Conservation (phyloP, 2,888 invertebrate species). For the Desoria tigrina region DNA sequence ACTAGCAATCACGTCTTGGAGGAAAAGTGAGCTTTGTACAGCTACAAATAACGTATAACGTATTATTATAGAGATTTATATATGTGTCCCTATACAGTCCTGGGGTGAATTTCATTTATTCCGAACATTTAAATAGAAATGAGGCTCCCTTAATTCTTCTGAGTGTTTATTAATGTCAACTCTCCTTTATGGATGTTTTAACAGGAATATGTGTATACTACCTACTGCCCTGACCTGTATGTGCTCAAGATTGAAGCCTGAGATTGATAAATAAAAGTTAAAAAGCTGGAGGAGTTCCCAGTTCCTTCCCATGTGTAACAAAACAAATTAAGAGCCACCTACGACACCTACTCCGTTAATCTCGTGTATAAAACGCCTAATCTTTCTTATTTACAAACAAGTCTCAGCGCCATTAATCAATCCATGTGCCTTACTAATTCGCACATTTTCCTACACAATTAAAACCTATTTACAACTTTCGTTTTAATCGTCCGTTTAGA, state of each 20-base stretch:
- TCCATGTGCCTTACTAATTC: constrained; percentile 5
- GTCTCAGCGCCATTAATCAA: constrained; percentile 14
- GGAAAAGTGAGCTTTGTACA: constrained; percentile 14
- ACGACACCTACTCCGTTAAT: background rate
- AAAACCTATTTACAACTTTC: no score
- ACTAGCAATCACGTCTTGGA: constrained; percentile 18
- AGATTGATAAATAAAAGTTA: background rate
- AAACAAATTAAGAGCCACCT: background rate
- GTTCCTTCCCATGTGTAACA: background rate
- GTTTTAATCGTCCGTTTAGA: no score
- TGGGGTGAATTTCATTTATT: no score
- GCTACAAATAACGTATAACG: no score
- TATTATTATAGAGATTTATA: no score
- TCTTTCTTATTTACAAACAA: background rate
- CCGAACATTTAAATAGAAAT: no score
- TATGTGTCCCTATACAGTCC: background rate
- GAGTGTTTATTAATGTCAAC: no score
- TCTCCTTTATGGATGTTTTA: background rate
- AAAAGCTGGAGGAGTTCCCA: constrained; percentile 6
- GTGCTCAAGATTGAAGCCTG: no score
- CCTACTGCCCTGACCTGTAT: background rate
- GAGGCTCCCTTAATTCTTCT: no score
- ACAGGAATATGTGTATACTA: background rate
- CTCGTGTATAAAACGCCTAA: background rate
- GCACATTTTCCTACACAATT: background rate